phyloP scores from a whole-genome alignment of 92 coral and sea anemone genomes.

The Ricordea florida region DNA sequence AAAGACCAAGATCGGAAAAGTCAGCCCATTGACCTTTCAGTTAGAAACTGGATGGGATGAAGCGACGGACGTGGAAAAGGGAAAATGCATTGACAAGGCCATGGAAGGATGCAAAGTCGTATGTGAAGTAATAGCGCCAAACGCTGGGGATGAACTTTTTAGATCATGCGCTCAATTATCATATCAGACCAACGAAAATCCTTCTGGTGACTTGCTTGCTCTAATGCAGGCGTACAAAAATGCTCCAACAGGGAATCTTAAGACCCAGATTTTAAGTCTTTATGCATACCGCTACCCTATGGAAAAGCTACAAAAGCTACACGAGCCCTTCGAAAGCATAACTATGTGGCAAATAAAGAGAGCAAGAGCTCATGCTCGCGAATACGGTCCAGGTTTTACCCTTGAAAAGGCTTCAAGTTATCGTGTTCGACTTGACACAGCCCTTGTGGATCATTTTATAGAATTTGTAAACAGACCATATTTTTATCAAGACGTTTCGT shows the following conservation, averaged over 20 bases:
- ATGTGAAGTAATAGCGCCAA: conserved; percentile 15
- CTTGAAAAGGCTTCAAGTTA: background rate
- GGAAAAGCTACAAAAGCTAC: conserved; percentile 9
- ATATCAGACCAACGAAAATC: background rate
- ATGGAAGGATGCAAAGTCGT: conserved; percentile 17
- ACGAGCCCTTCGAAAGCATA: conserved; percentile 31
- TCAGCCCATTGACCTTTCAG: too few species aligned
- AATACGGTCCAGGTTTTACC: conserved; percentile 27
- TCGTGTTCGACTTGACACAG: conserved; percentile 2
- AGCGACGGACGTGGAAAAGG: too few species aligned
- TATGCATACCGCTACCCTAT: conserved; percentile 18
- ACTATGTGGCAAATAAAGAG: conserved; percentile 16
- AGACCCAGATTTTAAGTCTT: conserved; percentile 31
- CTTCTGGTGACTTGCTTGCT: conserved; percentile 6
- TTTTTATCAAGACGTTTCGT: conserved; percentile 42
- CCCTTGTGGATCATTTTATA: conserved; percentile 18
- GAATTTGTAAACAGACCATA: conserved; percentile 53
- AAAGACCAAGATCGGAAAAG: too few species aligned
- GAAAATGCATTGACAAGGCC: conserved; percentile 7
- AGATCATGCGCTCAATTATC: background rate
- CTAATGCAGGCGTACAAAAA: background rate
- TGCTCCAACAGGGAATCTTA: too few species aligned
- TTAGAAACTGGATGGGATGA: too few species aligned
- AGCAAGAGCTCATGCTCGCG: conserved; percentile 11
- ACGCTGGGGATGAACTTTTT: conserved; percentile 3